phyloP scores from a whole-genome alignment of 2,113 vertebrate species.

The Cranoglanis bouderius region DNA sequence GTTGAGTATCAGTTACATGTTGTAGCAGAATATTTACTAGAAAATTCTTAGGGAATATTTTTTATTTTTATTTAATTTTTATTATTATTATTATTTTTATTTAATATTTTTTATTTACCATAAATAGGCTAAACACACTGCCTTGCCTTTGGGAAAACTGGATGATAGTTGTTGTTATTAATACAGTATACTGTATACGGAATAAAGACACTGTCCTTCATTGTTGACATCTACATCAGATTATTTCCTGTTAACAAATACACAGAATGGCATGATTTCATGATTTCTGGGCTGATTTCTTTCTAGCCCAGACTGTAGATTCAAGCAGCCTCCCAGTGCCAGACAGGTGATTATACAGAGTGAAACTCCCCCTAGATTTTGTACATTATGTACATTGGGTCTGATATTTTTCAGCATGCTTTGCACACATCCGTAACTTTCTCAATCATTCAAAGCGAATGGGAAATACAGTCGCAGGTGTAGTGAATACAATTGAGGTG shows the following conservation, averaged over 20 bases:
- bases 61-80: no score
- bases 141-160: conserved; percentile 1
- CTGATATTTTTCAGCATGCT: background rate
- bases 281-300: background rate
- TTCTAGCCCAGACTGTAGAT: background rate
- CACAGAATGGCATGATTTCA: background rate
- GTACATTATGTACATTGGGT: background rate
- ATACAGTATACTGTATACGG: background rate
- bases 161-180: background rate
- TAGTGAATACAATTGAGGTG: background rate
- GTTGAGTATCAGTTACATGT: background rate
- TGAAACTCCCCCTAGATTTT: background rate
- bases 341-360: background rate
- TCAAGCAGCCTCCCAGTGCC: background rate
- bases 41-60: background rate
- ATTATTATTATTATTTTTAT: no score
- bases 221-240: background rate
- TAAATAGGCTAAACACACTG: background rate
- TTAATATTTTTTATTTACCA: background rate
- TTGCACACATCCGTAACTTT: background rate
- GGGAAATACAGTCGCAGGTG: background rate
- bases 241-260: background rate
- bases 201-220: background rate
- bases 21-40: background rate
- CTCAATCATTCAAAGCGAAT: background rate